Base-by-base conservation (phyloP, 92 coral and sea anemone species). In the Nematostella vectensis region DNA sequence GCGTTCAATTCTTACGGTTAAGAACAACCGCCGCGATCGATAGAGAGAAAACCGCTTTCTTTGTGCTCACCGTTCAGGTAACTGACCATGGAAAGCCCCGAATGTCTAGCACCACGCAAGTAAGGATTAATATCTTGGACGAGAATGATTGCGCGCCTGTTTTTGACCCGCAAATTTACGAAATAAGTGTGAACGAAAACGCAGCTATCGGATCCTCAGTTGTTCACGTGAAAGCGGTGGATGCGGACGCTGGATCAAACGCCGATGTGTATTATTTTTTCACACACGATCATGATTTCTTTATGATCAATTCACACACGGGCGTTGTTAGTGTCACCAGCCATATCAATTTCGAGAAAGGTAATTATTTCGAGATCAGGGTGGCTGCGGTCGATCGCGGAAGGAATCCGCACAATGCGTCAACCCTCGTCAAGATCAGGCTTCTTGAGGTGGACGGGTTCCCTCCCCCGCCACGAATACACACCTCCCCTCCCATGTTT, bases 351-450 rank as follows among this genome's bases (percentile, higher is more conserved):
- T 78, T 82, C 36, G 70, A 76, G 60, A 62, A 70, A 18, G 98
- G 98, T 25, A 81, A 70, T 27, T 63, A 81, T 26, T 76, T 82
- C 51, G 69, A 78, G 18, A 65, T 93, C 31, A 57, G 65, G 3
- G 81, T 93, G 15, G 68, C 67, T 36, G 99, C 96, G 16, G 63
- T 63, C 30, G 99, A 93, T 62, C 87, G 99, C 9, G 99, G 96
- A 3, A 69, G 63, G 25, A 42, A 29, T 29, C 64, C 82, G 15
- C 85, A 57, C 43, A 66, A 66, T n/a, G 49, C 87, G n/a, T 57
- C 77, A 25, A 75, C 88, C 9, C 49, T 60, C 11, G 91, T 93
- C 27, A 81, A 66, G 43, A 70, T 93, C 40, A 63, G 83, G 11
- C 47, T 93, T 1, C 50, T 65, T 6, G 80, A 85, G 51, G 71